Evolutionary conservation across 1,140 invertebrate species (phyloP), one percentile per base, ranked within the genome.

Genomic region (Hirudo medicinalis): DNA sequence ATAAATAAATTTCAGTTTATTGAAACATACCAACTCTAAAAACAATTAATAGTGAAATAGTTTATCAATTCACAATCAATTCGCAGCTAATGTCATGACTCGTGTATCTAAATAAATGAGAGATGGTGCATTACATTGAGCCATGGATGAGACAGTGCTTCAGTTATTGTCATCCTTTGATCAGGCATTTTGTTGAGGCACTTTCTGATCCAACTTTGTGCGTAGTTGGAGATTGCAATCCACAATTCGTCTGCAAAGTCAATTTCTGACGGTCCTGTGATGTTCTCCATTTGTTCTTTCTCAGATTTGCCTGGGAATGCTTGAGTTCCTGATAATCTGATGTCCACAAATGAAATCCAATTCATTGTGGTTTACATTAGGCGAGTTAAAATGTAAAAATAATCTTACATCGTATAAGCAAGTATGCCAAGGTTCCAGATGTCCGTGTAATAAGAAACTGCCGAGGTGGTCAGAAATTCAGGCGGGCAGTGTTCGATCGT

Each of bases 371-470:
- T 49, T 49, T n/a, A 70, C 17, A 54, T 6, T 43, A 49, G 6
- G 2, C 32, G 32, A 36, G 6, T 36, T 36, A 36, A 15, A 49
- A 17, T 49, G 3, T 2, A 49, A 49, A 43, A 27, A 20, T n/a
- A 27, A 71, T 88, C 90, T 91, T 86, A 93, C 88, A 99, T 83
- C 40, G 98, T 94, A 82, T 98, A 99, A 60, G 92, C 87, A 0
- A 99, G 84, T 3, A 99, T 95, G 79, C 96, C 96, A 55, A 96
- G 89, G 49, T 94, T 94, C 96, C 96, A 99, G 95, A 99, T 97
- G 79, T 99, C 96, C 0, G 94, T 98, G 81, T 95, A 96, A 84
- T 97, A 99, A n/a, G 96, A 94, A 73, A 99, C 96, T 0, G 94
- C 92, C 82, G 98, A 92, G 68, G 93, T 86, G 79, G 95, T 94